A percentile compares a stretch with the other conserved stretches of the same genome.
Evolutionary conservation across 2,888 invertebrate genomes (phyloP).

Genomic region (Polymixis lichenea): DNA sequence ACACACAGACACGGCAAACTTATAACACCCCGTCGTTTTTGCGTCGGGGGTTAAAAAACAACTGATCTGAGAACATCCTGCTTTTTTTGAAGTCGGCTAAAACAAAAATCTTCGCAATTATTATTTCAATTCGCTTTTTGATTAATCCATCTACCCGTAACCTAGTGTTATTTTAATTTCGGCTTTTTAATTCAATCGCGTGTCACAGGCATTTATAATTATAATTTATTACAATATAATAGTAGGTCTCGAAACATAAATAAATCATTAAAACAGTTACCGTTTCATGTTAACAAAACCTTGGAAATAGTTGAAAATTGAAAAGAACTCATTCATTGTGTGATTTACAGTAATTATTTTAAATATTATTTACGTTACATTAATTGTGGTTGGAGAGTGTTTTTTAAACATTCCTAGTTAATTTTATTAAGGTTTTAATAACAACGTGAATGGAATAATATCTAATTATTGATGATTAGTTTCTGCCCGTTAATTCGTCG

Average conservation of each 20-base stretch:
- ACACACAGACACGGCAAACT: too few relatives aligned
- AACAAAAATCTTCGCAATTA: too few relatives aligned
- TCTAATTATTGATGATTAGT: background rate
- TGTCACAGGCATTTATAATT: constrained; percentile 49
- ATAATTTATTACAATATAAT: constrained; percentile 59
- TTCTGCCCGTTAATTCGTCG: too few relatives aligned
- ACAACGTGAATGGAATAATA: background rate
- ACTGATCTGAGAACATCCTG: too few relatives aligned
- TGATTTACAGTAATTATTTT: constrained; percentile 40
- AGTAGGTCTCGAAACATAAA: constrained; percentile 46
- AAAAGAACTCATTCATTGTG: constrained; percentile 43
- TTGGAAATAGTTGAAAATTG: constrained; percentile 47
- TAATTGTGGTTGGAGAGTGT: constrained; percentile 1
- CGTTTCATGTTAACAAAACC: constrained; percentile 50
- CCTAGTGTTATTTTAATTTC: constrained; percentile 29
- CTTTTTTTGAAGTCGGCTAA: too few relatives aligned
- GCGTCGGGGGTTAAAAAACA: too few relatives aligned
- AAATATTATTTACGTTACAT: constrained; percentile 20
- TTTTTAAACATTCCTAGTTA: background rate
- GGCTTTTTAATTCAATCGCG: constrained; percentile 42
- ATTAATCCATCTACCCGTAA: background rate
- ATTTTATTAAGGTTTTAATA: background rate
- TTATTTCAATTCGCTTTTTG: background rate
- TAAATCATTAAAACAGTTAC: constrained; percentile 44
- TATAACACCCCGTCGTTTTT: too few relatives aligned